Conservation (phyloP, 2,113 vertebrate genomes). For the western clawed frog (Xenopus tropicalis) region UCB_Xtro_10.0 CM004446.2:140535501-140536000, state of each 20-base stretch:
- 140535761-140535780: conserved; percentile 77
- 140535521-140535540: no score
- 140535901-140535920: conserved; percentile 44
- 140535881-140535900: conserved; percentile 81
- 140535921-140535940: conserved; percentile 50
- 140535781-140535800: conserved; percentile 85
- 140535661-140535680: no score
- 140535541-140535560: no score
- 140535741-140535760: conserved; percentile 80
- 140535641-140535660: no score
- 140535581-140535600: no score
- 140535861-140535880: conserved; percentile 78
- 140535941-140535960: conserved; percentile 56
- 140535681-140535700: no score
- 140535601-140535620: no score
- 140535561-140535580: no score
- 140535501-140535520: no score
- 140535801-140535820: conserved; percentile 85
- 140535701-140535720: conserved; percentile 47
- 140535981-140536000: conserved; percentile 50
- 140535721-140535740: conserved; percentile 51
- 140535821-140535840: conserved; percentile 83
- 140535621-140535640: no score
- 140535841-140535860: conserved; percentile 84
- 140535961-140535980: conserved; percentile 67